Conservation (phyloP, 2,113 vertebrate species). For the Oryzias javanicus region DNA sequence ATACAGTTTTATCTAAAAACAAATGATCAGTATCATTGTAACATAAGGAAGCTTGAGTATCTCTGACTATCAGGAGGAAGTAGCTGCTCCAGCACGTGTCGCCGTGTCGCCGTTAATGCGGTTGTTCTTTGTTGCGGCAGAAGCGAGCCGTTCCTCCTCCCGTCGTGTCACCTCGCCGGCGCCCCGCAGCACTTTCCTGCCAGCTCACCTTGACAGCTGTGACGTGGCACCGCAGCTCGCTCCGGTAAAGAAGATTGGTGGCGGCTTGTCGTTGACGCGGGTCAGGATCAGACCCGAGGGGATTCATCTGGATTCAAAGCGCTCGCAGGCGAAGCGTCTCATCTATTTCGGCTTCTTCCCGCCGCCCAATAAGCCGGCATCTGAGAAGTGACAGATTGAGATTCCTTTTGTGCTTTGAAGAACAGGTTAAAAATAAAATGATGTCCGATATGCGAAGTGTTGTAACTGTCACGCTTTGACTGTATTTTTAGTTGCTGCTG, state of each 20-base stretch:
- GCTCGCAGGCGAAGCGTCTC: conserved; percentile 23
- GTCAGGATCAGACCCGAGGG: conserved; percentile 38
- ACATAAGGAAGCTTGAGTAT: too few species aligned
- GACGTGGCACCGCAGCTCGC: conserved; percentile 30
- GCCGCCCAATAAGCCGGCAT: conserved; percentile 22
- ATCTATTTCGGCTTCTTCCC: conserved; percentile 55
- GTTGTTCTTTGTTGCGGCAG: too few species aligned
- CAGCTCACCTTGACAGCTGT: conserved; percentile 63
- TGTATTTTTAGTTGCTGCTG: conserved; percentile 16
- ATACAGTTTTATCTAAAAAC: too few species aligned
- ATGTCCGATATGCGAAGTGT: not conserved
- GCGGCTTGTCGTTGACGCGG: conserved; percentile 33
- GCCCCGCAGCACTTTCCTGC: conserved; percentile 34
- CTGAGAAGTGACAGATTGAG: conserved; percentile 47
- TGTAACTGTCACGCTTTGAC: conserved; percentile 13
- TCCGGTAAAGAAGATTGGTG: conserved; percentile 27
- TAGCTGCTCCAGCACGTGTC: too few species aligned
- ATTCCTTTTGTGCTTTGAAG: conserved; percentile 33
- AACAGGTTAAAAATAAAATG: not conserved
- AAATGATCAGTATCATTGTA: too few species aligned
- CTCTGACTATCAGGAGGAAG: too few species aligned
- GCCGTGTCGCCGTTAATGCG: too few species aligned
- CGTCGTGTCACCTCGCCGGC: conserved; percentile 43
- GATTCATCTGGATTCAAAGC: conserved; percentile 22
- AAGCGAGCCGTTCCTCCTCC: too few species aligned